Evolutionary conservation across 2,888 invertebrate genomes (phyloP).

Genomic region (Silvanus unidentatus): DNA sequence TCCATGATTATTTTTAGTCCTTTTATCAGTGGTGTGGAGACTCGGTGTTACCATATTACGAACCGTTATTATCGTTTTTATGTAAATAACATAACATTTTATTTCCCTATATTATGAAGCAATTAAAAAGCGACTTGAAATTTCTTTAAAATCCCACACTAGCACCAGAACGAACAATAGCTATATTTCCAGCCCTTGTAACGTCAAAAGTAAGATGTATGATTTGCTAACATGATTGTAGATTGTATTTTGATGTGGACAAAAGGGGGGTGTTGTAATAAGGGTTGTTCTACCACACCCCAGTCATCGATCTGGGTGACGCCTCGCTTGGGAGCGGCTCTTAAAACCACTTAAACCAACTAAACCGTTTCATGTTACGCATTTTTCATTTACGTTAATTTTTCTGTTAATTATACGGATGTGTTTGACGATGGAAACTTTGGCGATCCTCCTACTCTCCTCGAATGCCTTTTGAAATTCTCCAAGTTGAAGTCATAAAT

Average conservation of each 20-base stretch:
- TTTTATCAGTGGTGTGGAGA: neutral
- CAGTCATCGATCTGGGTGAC: slow-evolving; percentile 25
- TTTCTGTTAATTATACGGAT: too few relatives aligned
- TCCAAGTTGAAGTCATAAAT: too few relatives aligned
- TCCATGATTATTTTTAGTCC: slow-evolving; percentile 10
- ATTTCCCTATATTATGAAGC: too few relatives aligned
- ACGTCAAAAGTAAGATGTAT: slow-evolving; percentile 1
- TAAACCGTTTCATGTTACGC: neutral
- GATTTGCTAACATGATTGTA: slow-evolving; percentile 1
- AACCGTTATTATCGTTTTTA: too few relatives aligned
- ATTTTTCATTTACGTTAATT: neutral
- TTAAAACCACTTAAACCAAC: neutral
- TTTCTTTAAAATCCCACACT: neutral
- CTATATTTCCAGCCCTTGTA: neutral
- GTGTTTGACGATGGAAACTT: too few relatives aligned
- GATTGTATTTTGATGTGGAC: neutral
- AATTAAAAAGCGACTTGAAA: too few relatives aligned
- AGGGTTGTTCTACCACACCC: slow-evolving; percentile 28
- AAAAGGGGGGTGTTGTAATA: slow-evolving; percentile 9
- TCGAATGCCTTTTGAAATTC: too few relatives aligned
- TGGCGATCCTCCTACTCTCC: too few relatives aligned
- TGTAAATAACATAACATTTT: too few relatives aligned
- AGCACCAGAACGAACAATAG: neutral
- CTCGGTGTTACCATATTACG: too few relatives aligned
- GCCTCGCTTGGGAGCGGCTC: slow-evolving; percentile 25